phyloP scores from a whole-genome alignment of 2,113 vertebrate genomes.

The Sarotherodon lohbergeri region DNA sequence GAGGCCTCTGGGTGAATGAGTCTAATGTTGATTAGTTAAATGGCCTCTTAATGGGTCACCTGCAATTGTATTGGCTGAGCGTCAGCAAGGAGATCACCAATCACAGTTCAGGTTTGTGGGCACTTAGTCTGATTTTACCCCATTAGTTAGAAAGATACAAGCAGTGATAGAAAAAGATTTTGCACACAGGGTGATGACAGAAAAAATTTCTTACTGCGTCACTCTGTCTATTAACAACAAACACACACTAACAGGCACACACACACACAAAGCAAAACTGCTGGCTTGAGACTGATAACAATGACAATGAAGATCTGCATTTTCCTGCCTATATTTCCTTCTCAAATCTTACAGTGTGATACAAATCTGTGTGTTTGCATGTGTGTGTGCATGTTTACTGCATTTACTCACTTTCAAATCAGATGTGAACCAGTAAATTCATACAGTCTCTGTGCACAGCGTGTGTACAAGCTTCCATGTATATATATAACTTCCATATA shows the following conservation, averaged over 20 bases:
- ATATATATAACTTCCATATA: neutral
- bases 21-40: constrained; percentile 40
- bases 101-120: neutral
- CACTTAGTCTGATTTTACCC: neutral
- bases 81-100: neutral
- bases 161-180: neutral
- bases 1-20: constrained; percentile 12
- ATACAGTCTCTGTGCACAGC: neutral
- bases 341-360: neutral
- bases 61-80: constrained; percentile 21
- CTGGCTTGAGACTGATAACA: neutral
- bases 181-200: neutral
- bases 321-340: neutral
- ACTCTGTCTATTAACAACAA: neutral
- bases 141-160: neutral
- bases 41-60: constrained; percentile 15
- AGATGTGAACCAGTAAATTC: neutral
- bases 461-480: neutral
- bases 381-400: neutral
- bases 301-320: neutral
- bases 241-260: neutral
- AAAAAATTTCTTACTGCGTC: neutral
- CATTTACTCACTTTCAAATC: neutral
- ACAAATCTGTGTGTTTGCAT: neutral
- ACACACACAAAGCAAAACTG: neutral